Evolutionary conservation across 2,888 invertebrate genomes (phyloP).

Genomic region (Amblyteles armatorius): DNA sequence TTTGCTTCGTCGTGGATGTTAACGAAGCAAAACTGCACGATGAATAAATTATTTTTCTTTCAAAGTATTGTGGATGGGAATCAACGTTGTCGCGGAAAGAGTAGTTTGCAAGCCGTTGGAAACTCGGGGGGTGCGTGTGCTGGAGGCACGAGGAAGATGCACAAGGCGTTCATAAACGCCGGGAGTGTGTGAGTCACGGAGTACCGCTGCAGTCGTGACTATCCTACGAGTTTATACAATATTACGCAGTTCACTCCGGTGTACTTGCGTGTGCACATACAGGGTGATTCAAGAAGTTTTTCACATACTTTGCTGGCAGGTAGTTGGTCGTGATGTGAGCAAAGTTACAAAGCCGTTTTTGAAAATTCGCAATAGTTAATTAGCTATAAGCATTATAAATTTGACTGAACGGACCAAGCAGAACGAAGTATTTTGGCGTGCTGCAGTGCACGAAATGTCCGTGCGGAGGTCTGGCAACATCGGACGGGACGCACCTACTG

Average conservation of each 20-base stretch:
- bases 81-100: not conserved
- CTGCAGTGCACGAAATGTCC: too few relatives aligned
- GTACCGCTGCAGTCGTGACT: not conserved
- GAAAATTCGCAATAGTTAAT: too few relatives aligned
- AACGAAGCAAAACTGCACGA: not conserved
- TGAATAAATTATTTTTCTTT: not conserved
- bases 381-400: too few relatives aligned
- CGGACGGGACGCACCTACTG: too few relatives aligned
- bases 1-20: not conserved
- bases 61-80: not conserved
- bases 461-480: too few relatives aligned
- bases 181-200: slow-evolving; percentile 9
- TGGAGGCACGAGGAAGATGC: slow-evolving; percentile 10
- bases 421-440: too few relatives aligned
- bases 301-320: too few relatives aligned
- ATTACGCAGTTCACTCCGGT: not conserved
- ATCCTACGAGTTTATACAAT: not conserved
- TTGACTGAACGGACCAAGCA: too few relatives aligned
- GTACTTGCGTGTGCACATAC: not conserved
- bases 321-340: too few relatives aligned
- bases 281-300: too few relatives aligned
- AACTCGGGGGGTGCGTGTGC: not conserved
- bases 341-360: too few relatives aligned
- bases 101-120: not conserved
- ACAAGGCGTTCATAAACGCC: slow-evolving; percentile 1